phyloP scores from a whole-genome alignment of 2,797 vertebrate genomes.

The Caiman crocodilus region DNA sequence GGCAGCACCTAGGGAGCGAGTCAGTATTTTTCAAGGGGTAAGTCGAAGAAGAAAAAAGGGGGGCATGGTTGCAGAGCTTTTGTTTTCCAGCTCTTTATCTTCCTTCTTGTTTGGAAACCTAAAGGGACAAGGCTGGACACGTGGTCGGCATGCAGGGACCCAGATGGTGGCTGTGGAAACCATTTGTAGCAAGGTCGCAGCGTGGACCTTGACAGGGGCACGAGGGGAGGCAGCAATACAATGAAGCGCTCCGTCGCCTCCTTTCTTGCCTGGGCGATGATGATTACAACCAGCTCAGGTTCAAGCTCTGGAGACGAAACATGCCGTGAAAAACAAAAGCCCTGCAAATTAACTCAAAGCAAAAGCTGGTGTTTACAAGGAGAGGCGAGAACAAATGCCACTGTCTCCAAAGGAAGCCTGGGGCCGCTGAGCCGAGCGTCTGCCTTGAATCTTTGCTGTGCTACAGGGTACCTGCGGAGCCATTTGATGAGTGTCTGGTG shows the following conservation, averaged over 20 bases:
- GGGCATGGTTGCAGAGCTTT: background rate
- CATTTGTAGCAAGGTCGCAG: background rate
- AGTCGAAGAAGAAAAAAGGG: background rate
- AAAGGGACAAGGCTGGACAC: too few relatives aligned
- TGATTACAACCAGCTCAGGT: background rate
- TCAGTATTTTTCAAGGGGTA: too few relatives aligned
- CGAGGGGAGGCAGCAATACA: background rate
- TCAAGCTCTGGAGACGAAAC: background rate
- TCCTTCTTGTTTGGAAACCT: background rate
- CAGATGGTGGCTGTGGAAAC: too few relatives aligned
- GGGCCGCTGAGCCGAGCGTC: background rate
- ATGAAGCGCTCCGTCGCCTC: background rate
- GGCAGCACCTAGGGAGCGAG: too few relatives aligned
- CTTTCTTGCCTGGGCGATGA: background rate
- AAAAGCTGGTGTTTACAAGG: background rate
- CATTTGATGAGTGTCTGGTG: background rate
- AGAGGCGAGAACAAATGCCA: background rate
- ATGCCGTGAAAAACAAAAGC: background rate
- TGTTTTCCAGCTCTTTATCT: background rate
- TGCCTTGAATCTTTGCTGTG: background rate
- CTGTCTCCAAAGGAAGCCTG: background rate
- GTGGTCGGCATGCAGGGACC: too few relatives aligned
- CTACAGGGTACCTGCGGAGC: background rate
- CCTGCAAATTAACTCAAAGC: background rate
- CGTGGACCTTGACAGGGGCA: background rate